Evolutionary conservation across 2,888 invertebrate species (phyloP).

Genomic region (Carabus problematicus): DNA sequence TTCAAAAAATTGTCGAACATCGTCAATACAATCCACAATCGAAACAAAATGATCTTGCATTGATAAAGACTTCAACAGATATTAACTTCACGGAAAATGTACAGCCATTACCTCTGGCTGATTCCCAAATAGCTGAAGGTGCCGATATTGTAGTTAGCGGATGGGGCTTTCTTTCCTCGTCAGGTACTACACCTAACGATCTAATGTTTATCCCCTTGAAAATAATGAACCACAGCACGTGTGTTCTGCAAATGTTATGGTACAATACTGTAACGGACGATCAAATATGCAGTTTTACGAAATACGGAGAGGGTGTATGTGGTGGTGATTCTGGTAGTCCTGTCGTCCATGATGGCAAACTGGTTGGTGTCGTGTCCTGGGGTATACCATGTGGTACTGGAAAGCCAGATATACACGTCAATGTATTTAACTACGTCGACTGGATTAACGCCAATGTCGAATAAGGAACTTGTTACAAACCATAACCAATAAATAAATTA

Average conservation of each 20-base stretch:
- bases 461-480: not conserved
- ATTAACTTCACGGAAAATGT: constrained; percentile 45
- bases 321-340: constrained; percentile 57
- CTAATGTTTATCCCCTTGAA: constrained; percentile 64
- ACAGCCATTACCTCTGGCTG: constrained; percentile 49
- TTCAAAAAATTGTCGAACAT: constrained; percentile 57
- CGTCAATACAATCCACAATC: constrained; percentile 35
- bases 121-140: constrained; percentile 54
- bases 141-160: constrained; percentile 59
- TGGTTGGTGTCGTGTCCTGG: constrained; percentile 55
- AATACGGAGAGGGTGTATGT: constrained; percentile 67
- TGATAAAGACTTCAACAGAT: constrained; percentile 38
- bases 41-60: constrained; percentile 47
- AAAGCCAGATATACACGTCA: constrained; percentile 57
- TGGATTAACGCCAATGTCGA: constrained; percentile 53
- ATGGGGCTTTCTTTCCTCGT: constrained; percentile 63
- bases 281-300: constrained; percentile 68
- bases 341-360: constrained; percentile 37
- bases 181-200: constrained; percentile 62
- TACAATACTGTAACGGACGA: constrained; percentile 59
- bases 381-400: constrained; percentile 58
- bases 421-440: constrained; percentile 55
- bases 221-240: constrained; percentile 61
- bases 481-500: not conserved
- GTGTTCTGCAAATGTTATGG: constrained; percentile 57